These are phyloP conservation scores for Dendrophyllia cribrosa DNA, from an alignment of 64 coral and sea anemone genomes.

Conservation along the genomic window DNA sequence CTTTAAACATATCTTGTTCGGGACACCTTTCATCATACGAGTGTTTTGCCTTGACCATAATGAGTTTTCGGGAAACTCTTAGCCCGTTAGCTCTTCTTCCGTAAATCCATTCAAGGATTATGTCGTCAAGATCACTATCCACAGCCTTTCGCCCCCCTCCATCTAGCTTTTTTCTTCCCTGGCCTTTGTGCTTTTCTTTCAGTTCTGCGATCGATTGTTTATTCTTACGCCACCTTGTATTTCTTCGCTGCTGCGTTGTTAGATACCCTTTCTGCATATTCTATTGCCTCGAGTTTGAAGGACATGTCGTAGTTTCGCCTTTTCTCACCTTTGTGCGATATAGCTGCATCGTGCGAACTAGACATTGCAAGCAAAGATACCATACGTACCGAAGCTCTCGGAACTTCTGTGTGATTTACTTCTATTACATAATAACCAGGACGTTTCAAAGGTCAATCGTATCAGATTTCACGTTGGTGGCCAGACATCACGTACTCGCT, in stretches of 20 bases:
- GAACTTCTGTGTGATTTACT: constrained; percentile 46
- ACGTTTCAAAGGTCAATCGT: constrained; percentile 26
- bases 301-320: constrained; percentile 39
- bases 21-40: no score
- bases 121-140: no score
- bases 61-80: no score
- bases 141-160: no score
- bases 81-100: no score
- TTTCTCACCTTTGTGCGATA: constrained; percentile 33
- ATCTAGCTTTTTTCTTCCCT: constrained; percentile 6
- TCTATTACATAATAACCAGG: constrained; percentile 50
- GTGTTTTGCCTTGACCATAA: no score
- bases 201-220: constrained; percentile 5
- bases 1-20: no score
- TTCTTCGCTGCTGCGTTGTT: constrained; percentile 5
- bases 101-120: no score
- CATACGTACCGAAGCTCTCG: constrained; percentile 39
- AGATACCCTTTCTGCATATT: constrained; percentile 19
- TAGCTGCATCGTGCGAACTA: constrained; percentile 6
- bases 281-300: constrained; percentile 40
- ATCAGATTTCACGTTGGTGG: constrained; percentile 34
- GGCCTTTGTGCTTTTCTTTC: constrained; percentile 23
- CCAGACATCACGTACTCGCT: not conserved
- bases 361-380: constrained; percentile 1
- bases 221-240: not conserved